phyloP scores from a whole-genome alignment of 2,888 invertebrate genomes.

The Beris chalybata region DNA sequence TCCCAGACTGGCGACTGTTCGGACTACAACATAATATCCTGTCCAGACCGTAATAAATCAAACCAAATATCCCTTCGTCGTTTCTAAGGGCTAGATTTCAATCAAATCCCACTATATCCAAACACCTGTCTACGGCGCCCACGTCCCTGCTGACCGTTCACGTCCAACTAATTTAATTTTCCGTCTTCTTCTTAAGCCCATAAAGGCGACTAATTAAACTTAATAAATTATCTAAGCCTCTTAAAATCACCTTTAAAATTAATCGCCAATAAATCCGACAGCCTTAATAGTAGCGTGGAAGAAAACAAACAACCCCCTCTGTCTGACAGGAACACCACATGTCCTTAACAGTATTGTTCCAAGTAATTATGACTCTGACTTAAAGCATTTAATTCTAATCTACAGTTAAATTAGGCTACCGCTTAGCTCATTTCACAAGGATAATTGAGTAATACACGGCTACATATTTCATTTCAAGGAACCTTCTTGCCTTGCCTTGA shows the following conservation, averaged over 20 bases:
- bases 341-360: slow-evolving; percentile 24
- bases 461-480: slow-evolving; percentile 23
- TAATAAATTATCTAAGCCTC: slow-evolving; percentile 26
- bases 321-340: slow-evolving; percentile 14
- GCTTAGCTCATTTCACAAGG: slow-evolving; percentile 21
- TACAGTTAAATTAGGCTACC: slow-evolving; percentile 29
- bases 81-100: too few species aligned
- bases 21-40: neutral
- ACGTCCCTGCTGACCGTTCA: neutral
- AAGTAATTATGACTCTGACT: slow-evolving; percentile 25
- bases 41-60: too few species aligned
- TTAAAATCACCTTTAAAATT: slow-evolving; percentile 28
- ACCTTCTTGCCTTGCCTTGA: neutral
- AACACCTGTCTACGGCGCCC: neutral
- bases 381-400: slow-evolving; percentile 25
- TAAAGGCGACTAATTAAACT: slow-evolving; percentile 19
- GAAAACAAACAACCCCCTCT: neutral
- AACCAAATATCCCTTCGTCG: too few species aligned
- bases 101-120: too few species aligned
- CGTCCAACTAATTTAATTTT: slow-evolving; percentile 4
- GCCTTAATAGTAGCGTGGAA: slow-evolving; percentile 25
- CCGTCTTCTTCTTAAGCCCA: slow-evolving; percentile 2
- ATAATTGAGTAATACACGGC: slow-evolving; percentile 25
- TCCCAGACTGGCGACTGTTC: neutral
- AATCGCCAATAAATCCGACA: slow-evolving; percentile 30